Base-by-base conservation (phyloP, 2,888 invertebrate species). In the Oligia fasciuncula region DNA sequence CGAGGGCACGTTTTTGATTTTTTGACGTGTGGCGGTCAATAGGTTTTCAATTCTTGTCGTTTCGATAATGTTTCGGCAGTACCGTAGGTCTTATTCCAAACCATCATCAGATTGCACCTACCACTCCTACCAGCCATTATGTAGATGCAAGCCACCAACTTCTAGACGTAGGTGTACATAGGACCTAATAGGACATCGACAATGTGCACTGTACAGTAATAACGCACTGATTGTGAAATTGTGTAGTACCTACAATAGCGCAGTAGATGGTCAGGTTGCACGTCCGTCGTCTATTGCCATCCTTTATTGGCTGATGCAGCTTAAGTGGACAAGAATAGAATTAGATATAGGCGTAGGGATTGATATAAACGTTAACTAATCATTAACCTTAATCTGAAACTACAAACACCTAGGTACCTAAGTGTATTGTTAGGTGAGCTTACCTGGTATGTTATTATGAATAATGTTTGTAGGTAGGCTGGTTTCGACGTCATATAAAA, bases 151-250 rank as follows among this genome's bases (percentile, higher is more conserved):
- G 35, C 40, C 67, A 63, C 13, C 54, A 76, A 35, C 43, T 74
- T 14, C 43, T 68, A 70, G 35, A 67, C 40, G 80, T 84, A 84
- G 73, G 68, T 65, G 54, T 76, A 71, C 66, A 76, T 60, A 40
- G 68, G 54, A 68, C 60, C 40, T 73, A 81, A 81, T 72, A 73
- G 65, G 68, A 65, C 82, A 78, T 85, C 74, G 82, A 54, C 85
- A 76, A 82, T 73, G 71, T 85, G 86, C 85, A 86, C 80, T 73
- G 49, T 77, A 76, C 63, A 80, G 67, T 40, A 82, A 85, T 86
- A 79, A 77, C 83, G 77, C 76, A 86, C 77, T 85, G 87, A 85
- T 86, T 85, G 86, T 65, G 75, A 83, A 86, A 85, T 85, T 85
- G 79, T 77, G 43, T 63, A 73, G 73, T 66, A 85, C n/a, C n/a